Percentiles rank a stretch among this genome's conserved stretches.
Evolutionary conservation across 2,888 invertebrate species (phyloP).

Genomic region (Gibbula magus): DNA sequence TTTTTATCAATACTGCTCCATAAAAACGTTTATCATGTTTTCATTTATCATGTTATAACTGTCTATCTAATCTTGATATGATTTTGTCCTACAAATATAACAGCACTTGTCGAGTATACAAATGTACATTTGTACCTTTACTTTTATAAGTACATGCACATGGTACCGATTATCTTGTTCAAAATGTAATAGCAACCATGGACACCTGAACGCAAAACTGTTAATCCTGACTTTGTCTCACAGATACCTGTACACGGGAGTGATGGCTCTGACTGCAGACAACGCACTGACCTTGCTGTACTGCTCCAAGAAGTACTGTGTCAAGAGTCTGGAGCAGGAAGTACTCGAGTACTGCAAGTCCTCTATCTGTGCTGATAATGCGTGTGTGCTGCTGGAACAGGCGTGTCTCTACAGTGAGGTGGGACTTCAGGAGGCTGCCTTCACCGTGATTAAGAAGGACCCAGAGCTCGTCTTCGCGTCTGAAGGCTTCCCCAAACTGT

Average conservation of each 20-base stretch:
- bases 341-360: background rate
- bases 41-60: too few relatives aligned
- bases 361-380: background rate
- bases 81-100: too few relatives aligned
- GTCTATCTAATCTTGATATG: too few relatives aligned
- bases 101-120: too few relatives aligned
- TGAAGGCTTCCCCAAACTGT: background rate
- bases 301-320: constrained; percentile 18
- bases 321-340: background rate
- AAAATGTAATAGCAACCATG: too few relatives aligned
- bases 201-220: too few relatives aligned
- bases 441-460: background rate
- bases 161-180: too few relatives aligned
- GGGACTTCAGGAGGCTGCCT: background rate
- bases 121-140: too few relatives aligned
- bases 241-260: constrained; percentile 9
- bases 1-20: too few relatives aligned
- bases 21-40: too few relatives aligned
- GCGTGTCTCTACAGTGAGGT: background rate
- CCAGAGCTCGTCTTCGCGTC: background rate
- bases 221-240: background rate
- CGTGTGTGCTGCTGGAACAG: background rate
- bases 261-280: background rate
- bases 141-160: too few relatives aligned
- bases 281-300: background rate